Conservation (phyloP, 2,113 vertebrate species). For the Reinhardtius hippoglossoides region DNA sequence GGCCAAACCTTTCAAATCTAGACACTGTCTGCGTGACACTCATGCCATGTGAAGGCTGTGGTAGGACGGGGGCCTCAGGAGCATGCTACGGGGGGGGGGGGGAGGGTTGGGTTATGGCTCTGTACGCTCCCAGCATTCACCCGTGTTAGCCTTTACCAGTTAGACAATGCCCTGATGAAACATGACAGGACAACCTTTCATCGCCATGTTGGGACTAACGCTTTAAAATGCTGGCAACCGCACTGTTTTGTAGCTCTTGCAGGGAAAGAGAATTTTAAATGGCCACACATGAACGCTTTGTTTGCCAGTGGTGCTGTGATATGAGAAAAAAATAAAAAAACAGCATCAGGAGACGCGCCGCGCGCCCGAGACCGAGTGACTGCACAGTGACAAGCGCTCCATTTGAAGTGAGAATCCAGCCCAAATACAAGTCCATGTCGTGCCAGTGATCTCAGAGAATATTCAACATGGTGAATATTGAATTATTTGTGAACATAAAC, state of each 20-base stretch:
- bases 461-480: slow-evolving; percentile 51
- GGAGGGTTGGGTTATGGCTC: slow-evolving; percentile 60
- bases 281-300: slow-evolving; percentile 39
- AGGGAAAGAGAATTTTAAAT: slow-evolving; percentile 71
- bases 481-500: slow-evolving; percentile 64
- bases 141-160: slow-evolving; percentile 81
- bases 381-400: slow-evolving; percentile 36
- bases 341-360: slow-evolving; percentile 20
- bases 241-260: slow-evolving; percentile 68
- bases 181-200: slow-evolving; percentile 85
- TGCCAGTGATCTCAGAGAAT: slow-evolving; percentile 55
- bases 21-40: slow-evolving; percentile 75
- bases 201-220: slow-evolving; percentile 72
- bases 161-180: slow-evolving; percentile 81
- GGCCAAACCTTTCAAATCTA: slow-evolving; percentile 78
- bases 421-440: slow-evolving; percentile 41
- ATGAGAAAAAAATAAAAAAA: background rate
- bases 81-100: slow-evolving; percentile 42
- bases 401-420: slow-evolving; percentile 56
- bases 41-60: slow-evolving; percentile 82
- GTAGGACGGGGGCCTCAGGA: slow-evolving; percentile 62
- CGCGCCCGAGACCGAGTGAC: slow-evolving; percentile 39
- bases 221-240: slow-evolving; percentile 67
- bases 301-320: slow-evolving; percentile 45
- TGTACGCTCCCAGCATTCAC: slow-evolving; percentile 77